These are phyloP conservation scores for Dryobates pubescens DNA, from an alignment of 2,797 vertebrate species.

Conservation along the genomic window DNA sequence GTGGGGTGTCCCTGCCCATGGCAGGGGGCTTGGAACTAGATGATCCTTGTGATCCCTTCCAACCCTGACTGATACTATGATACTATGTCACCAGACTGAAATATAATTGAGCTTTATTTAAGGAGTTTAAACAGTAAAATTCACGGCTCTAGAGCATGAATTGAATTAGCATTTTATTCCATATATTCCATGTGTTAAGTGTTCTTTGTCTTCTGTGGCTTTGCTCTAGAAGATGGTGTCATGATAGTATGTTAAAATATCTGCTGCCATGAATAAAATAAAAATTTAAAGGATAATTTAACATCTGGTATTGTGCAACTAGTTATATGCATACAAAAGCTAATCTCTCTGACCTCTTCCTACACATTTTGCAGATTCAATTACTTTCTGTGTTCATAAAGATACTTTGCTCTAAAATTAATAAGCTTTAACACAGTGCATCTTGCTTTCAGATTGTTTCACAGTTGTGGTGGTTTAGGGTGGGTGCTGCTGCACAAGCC, in stretches of 20 bases:
- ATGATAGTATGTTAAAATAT: neutral
- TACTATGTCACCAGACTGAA: too few relatives aligned
- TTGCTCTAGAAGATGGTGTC: neutral
- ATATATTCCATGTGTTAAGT: neutral
- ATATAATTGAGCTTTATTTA: too few relatives aligned
- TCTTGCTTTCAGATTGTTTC: neutral
- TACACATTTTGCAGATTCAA: neutral
- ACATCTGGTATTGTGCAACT: neutral
- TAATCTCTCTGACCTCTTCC: neutral
- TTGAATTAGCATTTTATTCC: too few relatives aligned
- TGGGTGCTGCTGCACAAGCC: too few relatives aligned
- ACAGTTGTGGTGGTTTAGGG: too few relatives aligned
- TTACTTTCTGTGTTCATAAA: neutral
- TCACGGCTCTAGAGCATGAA: too few relatives aligned
- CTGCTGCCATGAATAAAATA: neutral
- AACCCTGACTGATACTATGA: too few relatives aligned
- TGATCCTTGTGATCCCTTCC: too few relatives aligned
- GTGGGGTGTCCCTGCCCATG: too few relatives aligned
- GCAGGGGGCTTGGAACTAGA: too few relatives aligned
- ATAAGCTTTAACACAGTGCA: neutral
- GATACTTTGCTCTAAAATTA: neutral
- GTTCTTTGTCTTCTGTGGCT: neutral
- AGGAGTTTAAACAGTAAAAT: too few relatives aligned
- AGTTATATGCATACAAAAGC: neutral
- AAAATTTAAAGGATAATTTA: neutral